These are phyloP conservation scores for Caenorhabditis latens DNA, from an alignment of 1,140 invertebrate genomes.

Conservation along the genomic window DNA sequence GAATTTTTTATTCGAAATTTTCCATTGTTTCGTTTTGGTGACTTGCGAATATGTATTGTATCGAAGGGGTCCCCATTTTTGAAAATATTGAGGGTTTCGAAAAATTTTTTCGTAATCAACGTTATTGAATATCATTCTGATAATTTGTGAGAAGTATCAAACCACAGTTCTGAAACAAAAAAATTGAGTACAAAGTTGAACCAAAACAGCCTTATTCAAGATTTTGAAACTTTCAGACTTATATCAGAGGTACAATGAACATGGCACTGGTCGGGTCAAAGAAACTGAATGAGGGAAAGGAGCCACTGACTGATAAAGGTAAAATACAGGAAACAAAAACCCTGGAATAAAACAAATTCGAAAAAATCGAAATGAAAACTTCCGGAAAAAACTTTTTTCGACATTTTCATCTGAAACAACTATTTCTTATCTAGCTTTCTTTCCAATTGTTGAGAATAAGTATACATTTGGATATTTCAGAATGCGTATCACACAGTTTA, in stretches of 20 bases:
- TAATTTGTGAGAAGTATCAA: no score
- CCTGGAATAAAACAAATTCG: background rate
- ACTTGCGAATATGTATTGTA: no score
- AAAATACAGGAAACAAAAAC: background rate
- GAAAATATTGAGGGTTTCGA: no score
- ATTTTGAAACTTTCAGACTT: background rate
- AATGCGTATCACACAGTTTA: background rate
- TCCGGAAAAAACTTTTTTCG: background rate
- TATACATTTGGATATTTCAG: background rate
- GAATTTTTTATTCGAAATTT: background rate
- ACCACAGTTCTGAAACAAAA: no score
- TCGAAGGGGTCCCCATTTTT: no score
- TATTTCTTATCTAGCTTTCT: background rate
- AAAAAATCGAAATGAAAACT: background rate
- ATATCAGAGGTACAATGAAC: slow-evolving; percentile 2
- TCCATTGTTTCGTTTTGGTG: background rate
- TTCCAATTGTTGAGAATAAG: background rate
- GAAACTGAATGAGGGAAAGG: background rate
- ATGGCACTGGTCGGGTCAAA: background rate
- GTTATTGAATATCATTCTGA: no score
- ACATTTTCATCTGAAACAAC: slow-evolving; percentile 20
- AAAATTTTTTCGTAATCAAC: no score
- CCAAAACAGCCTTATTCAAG: no score
- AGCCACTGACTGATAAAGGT: background rate
- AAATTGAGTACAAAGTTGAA: no score